phyloP scores from a whole-genome alignment of 1,140 invertebrate species.

The Drosophila lowei region DNA sequence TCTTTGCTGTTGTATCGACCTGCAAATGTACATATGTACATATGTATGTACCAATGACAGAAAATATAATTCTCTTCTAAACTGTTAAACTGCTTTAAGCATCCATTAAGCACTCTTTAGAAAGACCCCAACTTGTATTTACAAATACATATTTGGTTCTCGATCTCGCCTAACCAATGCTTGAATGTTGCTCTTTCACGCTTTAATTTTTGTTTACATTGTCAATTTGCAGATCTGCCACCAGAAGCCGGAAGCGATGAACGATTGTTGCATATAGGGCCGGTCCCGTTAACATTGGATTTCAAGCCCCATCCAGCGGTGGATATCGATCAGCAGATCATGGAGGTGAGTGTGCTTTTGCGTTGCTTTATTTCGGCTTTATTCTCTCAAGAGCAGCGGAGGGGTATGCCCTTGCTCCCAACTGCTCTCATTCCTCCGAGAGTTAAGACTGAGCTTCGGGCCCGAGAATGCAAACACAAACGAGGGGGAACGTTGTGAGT shows the following conservation, averaged over 20 bases:
- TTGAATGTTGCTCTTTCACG: slow-evolving; percentile 20
- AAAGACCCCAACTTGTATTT: too few species aligned
- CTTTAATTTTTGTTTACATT: slow-evolving; percentile 33
- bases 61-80: too few species aligned
- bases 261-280: slow-evolving; percentile 72
- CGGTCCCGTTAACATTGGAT: slow-evolving; percentile 66
- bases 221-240: slow-evolving; percentile 71
- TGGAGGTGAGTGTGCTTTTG: slow-evolving; percentile 64
- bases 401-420: neutral
- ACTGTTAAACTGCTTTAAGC: too few species aligned
- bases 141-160: neutral
- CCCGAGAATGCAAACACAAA: too few species aligned
- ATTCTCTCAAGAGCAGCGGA: too few species aligned
- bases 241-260: slow-evolving; percentile 79
- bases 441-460: too few species aligned
- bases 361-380: too few species aligned
- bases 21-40: too few species aligned
- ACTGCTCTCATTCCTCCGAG: neutral
- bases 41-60: too few species aligned
- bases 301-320: slow-evolving; percentile 68
- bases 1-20: too few species aligned
- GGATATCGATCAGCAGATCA: slow-evolving; percentile 79
- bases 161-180: neutral
- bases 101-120: too few species aligned
- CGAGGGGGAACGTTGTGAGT: too few species aligned